phyloP scores from a whole-genome alignment of 2,888 invertebrate species.

The Entomobrya multifasciata region DNA sequence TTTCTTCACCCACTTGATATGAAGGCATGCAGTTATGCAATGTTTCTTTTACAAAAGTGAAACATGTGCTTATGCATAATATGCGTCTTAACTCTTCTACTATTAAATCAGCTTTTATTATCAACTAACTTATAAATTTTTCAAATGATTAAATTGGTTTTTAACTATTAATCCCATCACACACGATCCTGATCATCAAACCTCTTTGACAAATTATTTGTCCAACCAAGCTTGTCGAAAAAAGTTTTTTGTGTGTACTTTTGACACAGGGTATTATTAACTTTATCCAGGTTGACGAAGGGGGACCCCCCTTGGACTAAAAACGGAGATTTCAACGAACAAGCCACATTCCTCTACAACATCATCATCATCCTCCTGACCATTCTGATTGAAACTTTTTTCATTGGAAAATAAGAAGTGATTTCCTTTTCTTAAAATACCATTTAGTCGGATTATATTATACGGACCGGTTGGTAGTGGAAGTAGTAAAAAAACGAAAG shows the following conservation, averaged over 20 bases:
- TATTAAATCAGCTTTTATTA: conserved; percentile 35
- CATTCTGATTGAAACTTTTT: background rate
- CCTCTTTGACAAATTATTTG: conserved; percentile 15
- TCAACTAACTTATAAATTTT: conserved; percentile 38
- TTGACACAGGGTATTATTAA: conserved; percentile 31
- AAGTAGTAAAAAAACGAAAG: conserved; percentile 4
- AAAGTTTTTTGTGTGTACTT: conserved; percentile 9
- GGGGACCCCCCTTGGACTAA: conserved; percentile 51
- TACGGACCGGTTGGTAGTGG: too few relatives aligned
- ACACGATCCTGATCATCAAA: conserved; percentile 16
- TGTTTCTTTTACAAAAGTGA: too few relatives aligned
- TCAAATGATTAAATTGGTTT: conserved; percentile 47
- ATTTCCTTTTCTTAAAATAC: conserved; percentile 29
- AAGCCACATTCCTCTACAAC: conserved; percentile 27
- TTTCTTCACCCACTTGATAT: background rate
- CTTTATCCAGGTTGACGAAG: conserved; percentile 54
- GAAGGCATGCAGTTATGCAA: conserved; percentile 27
- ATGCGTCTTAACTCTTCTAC: too few relatives aligned
- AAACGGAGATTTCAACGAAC: conserved; percentile 17
- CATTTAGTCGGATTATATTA: conserved; percentile 60
- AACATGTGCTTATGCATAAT: too few relatives aligned
- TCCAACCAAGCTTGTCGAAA: background rate
- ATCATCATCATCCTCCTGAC: background rate
- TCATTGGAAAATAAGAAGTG: too few relatives aligned
- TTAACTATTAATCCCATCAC: conserved; percentile 26